These are phyloP conservation scores for Synanceia verrucosa DNA, from an alignment of 2,797 vertebrate genomes.

Conservation along the genomic window DNA sequence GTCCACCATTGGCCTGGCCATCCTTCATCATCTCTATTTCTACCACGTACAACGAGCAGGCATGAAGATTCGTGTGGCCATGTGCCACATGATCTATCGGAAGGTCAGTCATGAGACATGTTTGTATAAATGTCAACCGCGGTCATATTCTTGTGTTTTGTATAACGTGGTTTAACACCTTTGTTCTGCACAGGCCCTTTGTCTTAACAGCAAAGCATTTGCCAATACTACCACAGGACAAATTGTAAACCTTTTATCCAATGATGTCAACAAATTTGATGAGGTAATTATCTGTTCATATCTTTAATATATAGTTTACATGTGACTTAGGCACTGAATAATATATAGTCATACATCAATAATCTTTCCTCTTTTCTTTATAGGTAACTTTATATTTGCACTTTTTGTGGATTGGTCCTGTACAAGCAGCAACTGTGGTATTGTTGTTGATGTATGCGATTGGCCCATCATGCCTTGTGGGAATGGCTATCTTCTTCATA, in stretches of 20 bases:
- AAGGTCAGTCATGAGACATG: conserved; percentile 84
- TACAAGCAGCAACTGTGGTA: conserved; percentile 88
- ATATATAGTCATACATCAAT: neutral
- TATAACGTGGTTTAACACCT: conserved; percentile 15
- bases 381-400: conserved; percentile 95
- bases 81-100: conserved; percentile 96
- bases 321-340: neutral
- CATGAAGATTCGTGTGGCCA: conserved; percentile 93
- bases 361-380: conserved; percentile 27
- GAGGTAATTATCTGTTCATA: conserved; percentile 82
- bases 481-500: conserved; percentile 89
- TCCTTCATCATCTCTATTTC: conserved; percentile 92
- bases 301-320: neutral
- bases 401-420: conserved; percentile 92
- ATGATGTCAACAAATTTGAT: conserved; percentile 97
- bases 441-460: conserved; percentile 90
- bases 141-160: neutral
- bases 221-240: conserved; percentile 95
- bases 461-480: conserved; percentile 92
- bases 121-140: neutral
- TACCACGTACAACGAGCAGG: conserved; percentile 91
- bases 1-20: conserved; percentile 81
- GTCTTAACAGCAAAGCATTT: conserved; percentile 89
- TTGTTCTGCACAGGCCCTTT: conserved; percentile 85
- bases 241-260: conserved; percentile 96